Evolutionary conservation across 2,113 vertebrate genomes (phyloP).

Genomic region (Stomatorhinus ivindoensis): DNA sequence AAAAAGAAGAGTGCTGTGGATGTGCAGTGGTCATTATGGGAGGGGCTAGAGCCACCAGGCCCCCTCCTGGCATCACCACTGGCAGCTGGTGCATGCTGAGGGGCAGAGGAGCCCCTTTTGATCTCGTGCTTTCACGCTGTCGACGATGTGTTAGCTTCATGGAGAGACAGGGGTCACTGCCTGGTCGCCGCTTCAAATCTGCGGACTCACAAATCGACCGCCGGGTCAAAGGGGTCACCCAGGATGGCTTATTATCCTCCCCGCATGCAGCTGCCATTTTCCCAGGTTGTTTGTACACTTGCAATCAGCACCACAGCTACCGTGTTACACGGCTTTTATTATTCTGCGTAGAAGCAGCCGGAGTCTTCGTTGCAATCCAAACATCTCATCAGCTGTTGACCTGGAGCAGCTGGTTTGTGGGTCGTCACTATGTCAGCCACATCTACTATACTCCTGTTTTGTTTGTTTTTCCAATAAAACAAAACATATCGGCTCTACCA

Average conservation of each 20-base stretch:
- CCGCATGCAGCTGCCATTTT: constrained; percentile 22
- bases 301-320: background rate
- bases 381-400: background rate
- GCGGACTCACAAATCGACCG: background rate
- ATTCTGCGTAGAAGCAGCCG: background rate
- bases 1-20: background rate
- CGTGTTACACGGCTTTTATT: constrained; percentile 4
- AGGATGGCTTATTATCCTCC: constrained; percentile 33
- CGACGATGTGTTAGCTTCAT: background rate
- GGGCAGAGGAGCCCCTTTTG: background rate
- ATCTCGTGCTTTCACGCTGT: background rate
- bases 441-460: background rate
- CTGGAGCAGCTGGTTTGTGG: constrained; percentile 3
- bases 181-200: background rate
- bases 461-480: background rate
- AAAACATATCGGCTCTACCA: background rate
- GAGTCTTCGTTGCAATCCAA: background rate
- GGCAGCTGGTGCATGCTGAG: background rate
- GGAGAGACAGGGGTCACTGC: background rate
- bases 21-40: background rate
- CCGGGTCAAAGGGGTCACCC: constrained; percentile 21
- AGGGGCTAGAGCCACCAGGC: background rate
- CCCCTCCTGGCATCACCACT: background rate
- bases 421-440: background rate
- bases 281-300: constrained; percentile 11